These are phyloP conservation scores for Drosophila burlai DNA, from an alignment of 1,140 invertebrate species.

Conservation along the genomic window DNA sequence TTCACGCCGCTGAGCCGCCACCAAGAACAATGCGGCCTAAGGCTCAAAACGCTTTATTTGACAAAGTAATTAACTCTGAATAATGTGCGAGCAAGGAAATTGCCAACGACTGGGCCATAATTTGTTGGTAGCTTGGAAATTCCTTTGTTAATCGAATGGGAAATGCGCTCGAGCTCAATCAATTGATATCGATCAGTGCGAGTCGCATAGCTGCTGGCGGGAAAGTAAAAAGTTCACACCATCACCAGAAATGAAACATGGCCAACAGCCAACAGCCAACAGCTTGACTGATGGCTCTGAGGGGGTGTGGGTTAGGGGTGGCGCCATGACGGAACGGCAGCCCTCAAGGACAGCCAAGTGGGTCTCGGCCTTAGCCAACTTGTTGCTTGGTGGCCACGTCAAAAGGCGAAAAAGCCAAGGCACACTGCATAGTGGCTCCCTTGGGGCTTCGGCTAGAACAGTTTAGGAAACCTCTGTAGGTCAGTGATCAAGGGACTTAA, in stretches of 20 bases:
- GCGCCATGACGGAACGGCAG: not conserved
- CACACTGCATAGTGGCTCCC: conserved; percentile 29
- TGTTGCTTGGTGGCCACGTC: conserved; percentile 36
- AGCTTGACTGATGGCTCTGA: conserved; percentile 44
- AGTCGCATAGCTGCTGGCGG: conserved; percentile 29
- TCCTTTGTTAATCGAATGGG: conserved; percentile 48
- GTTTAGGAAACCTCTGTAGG: conserved; percentile 36
- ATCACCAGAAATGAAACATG: conserved; percentile 38
- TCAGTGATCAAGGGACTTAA: conserved; percentile 19
- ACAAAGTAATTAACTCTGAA: conserved; percentile 77
- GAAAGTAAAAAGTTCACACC: conserved; percentile 42
- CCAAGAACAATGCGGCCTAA: conserved; percentile 27
- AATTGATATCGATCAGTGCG: conserved; percentile 54
- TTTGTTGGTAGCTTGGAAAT: conserved; percentile 47
- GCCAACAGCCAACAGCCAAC: conserved; percentile 10
- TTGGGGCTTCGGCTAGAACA: conserved; percentile 27
- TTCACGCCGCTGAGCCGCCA: conserved; percentile 54
- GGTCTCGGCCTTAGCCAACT: conserved; percentile 36
- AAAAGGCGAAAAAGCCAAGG: conserved; percentile 36
- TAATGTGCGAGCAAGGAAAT: conserved; percentile 72
- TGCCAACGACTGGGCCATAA: conserved; percentile 68
- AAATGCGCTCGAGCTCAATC: conserved; percentile 34
- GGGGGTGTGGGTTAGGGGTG: not conserved
- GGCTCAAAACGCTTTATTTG: conserved; percentile 64
- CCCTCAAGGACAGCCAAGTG: conserved; percentile 16